Percentiles rank a stretch among this genome's conserved stretches.
Conservation (phyloP, 2,888 invertebrate genomes). For the Resseliella maxima region DNA sequence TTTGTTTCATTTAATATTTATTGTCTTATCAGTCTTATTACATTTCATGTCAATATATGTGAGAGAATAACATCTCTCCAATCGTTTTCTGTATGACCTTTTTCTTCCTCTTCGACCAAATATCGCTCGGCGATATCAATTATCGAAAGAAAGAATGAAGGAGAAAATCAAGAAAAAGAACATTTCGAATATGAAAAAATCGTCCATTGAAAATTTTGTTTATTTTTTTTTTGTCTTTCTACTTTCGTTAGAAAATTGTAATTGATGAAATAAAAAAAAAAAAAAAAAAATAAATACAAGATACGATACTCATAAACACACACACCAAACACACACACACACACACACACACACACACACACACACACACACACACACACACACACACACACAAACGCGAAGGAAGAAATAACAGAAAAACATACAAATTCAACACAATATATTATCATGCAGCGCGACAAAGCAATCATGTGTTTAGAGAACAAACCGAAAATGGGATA, state of each 20-base stretch:
- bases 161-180: not conserved
- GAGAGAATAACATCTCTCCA: not conserved
- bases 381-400: too few species aligned
- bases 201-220: not conserved
- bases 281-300: too few species aligned
- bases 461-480: not conserved
- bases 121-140: conserved; percentile 41
- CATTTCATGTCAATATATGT: not conserved
- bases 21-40: not conserved
- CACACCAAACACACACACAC: too few species aligned
- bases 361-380: too few species aligned
- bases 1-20: not conserved
- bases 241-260: too few species aligned
- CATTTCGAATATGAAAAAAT: not conserved
- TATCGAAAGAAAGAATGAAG: not conserved
- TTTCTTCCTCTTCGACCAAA: too few species aligned
- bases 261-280: too few species aligned
- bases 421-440: not conserved
- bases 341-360: too few species aligned
- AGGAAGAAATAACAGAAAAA: too few species aligned
- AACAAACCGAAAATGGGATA: not conserved
- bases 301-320: too few species aligned
- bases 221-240: too few species aligned
- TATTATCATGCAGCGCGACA: not conserved
- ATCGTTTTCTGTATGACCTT: conserved; percentile 30